phyloP scores from a whole-genome alignment of 2,113 vertebrate species.

The Campylorhamphus procurvoides region DNA sequence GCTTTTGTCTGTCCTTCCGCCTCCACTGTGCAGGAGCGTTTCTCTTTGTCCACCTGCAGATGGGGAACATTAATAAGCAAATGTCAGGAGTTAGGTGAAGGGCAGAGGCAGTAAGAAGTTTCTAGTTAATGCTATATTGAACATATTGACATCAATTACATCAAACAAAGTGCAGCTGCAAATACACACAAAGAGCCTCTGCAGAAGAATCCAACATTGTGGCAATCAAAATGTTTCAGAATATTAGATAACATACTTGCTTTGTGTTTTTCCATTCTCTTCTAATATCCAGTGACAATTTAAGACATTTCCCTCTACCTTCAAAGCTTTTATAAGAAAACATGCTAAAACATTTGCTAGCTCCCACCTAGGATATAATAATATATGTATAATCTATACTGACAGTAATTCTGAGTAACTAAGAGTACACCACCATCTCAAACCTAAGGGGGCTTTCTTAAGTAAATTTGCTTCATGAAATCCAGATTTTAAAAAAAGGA shows the following conservation, averaged over 20 bases:
- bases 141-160: neutral
- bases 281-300: neutral
- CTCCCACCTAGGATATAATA: neutral
- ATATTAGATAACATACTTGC: neutral
- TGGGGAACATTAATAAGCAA: neutral
- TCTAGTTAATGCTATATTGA: neutral
- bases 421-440: neutral
- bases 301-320: neutral
- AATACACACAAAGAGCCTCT: neutral
- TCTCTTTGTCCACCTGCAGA: conserved; percentile 91
- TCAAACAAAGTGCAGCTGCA: neutral
- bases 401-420: neutral
- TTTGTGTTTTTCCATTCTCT: neutral
- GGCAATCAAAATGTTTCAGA: neutral
- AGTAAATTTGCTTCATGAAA: neutral
- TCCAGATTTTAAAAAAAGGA: neutral
- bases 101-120: neutral
- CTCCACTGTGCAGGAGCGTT: conserved; percentile 97
- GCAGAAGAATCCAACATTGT: neutral
- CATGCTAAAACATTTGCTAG: neutral
- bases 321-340: neutral
- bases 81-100: neutral
- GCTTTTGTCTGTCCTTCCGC: conserved; percentile 92
- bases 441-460: neutral
- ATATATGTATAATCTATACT: neutral